Base-by-base conservation (phyloP, 2,797 vertebrate species). In the Muscicapa striata region DNA sequence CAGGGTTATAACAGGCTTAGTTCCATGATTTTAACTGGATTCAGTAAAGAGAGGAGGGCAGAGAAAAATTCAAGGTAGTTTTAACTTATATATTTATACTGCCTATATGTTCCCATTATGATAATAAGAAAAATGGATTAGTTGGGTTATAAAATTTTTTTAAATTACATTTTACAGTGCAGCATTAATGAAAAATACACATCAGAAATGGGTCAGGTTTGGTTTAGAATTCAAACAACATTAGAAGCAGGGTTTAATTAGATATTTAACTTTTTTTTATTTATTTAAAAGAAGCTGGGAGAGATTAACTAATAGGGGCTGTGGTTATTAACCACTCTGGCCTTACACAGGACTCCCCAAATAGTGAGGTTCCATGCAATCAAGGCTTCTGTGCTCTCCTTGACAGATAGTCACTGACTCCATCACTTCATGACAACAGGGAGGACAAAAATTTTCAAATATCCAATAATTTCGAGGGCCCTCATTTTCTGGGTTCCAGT, bases 341-440 rank as follows among this genome's bases (percentile, higher is more conserved):
- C 29, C 17, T 49, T 20, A 21, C 6, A 14, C 6, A 68, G 57
- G 19, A 5, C 18, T 36, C 24, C 34, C 8, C 4, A 0, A 5
- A 2, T 2, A 14, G 15, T 4, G 41, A 40, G 32, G 29, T 6
- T 3, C 0, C 14, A 0, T 1, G 0, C 41, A 48, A 5, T 20
- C 38, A 43, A 17, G 48, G 11, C 41, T 77, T 55, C 5, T 1
- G 7, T 5, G 3, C 38, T 63, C 32, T 41, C 66, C 46, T 18
- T 34, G 15, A 32, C 34, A 77, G 27, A 26, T 2, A 40, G 17
- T 2, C 52, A 30, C 32, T 51, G 22, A 36, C 16, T 59, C 21
- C 40, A 12, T 4, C 34, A 32, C 30, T 41, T 15, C 1, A 19
- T 2, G 17, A 69, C 45, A 88, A 49, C 9, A 22, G 7, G 2